Conservation (phyloP, 2,797 vertebrate species). For the Esox masquinongy region DNA sequence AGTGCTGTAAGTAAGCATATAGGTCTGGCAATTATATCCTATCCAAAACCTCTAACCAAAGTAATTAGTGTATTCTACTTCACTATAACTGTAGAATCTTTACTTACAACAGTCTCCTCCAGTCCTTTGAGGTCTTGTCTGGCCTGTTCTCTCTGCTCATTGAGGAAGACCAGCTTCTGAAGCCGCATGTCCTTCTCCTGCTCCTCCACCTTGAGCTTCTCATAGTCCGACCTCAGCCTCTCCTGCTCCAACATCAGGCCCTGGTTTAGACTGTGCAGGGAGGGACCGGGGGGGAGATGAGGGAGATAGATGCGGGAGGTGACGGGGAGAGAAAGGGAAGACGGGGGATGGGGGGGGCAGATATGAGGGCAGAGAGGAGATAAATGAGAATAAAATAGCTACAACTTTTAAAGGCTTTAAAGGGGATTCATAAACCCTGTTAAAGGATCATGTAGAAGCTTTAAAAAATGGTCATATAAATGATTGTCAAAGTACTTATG, state of each 20-base stretch:
- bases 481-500: not conserved
- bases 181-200: slow-evolving; percentile 86
- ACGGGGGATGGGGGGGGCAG: not conserved
- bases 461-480: not conserved
- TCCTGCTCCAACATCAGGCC: slow-evolving; percentile 86
- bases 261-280: slow-evolving; percentile 82
- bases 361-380: not conserved
- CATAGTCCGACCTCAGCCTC: slow-evolving; percentile 83
- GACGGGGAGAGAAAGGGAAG: not conserved
- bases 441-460: not conserved
- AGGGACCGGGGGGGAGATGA: not conserved
- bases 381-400: not conserved
- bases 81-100: not conserved
- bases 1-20: no score
- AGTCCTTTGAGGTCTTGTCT: slow-evolving; percentile 88
- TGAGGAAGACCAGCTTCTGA: slow-evolving; percentile 81
- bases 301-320: not conserved
- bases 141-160: slow-evolving; percentile 87
- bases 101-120: slow-evolving; percentile 90
- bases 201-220: slow-evolving; percentile 85
- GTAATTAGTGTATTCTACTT: no score
- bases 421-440: not conserved
- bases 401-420: not conserved
- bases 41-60: no score
- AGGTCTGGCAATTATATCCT: no score